Evolutionary conservation across 2,113 vertebrate species (phyloP), one percentile per base, ranked within the genome.

Genomic region (Marcusenius ussheri): DNA sequence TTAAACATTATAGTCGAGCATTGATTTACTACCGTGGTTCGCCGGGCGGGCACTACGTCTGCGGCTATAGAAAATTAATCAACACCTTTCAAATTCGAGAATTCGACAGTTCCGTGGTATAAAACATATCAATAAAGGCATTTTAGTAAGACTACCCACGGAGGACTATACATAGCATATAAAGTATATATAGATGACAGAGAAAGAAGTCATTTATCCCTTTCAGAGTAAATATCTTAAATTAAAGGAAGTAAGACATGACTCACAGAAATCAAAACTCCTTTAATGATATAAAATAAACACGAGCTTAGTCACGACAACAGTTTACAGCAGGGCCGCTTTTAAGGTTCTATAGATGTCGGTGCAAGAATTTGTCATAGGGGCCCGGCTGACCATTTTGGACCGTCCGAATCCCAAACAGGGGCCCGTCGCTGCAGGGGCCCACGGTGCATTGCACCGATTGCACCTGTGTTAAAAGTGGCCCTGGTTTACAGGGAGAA

Each of bases 261-360:
- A 85, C 51, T 90, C 89, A 89, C n/a, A 53, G 35, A 86, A 90
- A 62, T 50, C 49, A 46, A 58, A 89, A 56, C 39, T 42, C 21
- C 17, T 39, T 3, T 46, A 84, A 62, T 84, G 10, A 56, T 5
- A 42, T 5, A 42, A 58, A 83, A 45, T 85, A 85, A 45, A 46
- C 4, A 27, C 5, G 39, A 84, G 51, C 19, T 89, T 80, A 85
- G 53, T 89, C 89, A 89, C 50, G 24, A 84, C 51, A 89, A 86
- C 50, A 47, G 35, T 19, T 49, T 19, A 35, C 27, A n/a, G 5
- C n/a, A n/a, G n/a, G n/a, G n/a, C n/a, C n/a, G n/a, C n/a, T n/a
- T n/a, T n/a, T n/a, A n/a, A n/a, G n/a, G n/a, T n/a, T n/a, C n/a
- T n/a, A n/a, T n/a, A n/a, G n/a, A n/a, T n/a, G n/a, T n/a, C n/a